Evolutionary conservation across 2,113 vertebrate genomes (phyloP), one percentile per base, ranked within the genome.

Genomic region (Guaruba guarouba): DNA sequence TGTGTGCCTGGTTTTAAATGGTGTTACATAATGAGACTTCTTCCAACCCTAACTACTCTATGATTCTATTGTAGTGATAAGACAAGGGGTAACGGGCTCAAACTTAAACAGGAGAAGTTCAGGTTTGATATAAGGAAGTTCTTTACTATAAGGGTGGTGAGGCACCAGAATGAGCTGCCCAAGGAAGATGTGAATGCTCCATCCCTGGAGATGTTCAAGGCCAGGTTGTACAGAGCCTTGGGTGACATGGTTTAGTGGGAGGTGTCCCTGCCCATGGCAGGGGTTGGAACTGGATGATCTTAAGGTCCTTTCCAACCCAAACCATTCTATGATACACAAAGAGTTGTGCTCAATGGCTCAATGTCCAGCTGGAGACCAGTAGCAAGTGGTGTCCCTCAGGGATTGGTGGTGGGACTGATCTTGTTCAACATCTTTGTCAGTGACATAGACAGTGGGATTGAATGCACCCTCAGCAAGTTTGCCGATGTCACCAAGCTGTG

Each of bases 21-120:
- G 28, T 35, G 43, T 51, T 37, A 9, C 4, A 0, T 48, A 41
- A 49, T 0, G 0, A 74, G 43, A 27, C 9, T 79, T 28, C 31
- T 59, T n/a, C 33, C 55, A 59, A 59, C 55, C 33, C 55, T 57
- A n/a, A n/a, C 55, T 57, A 23, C 55, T 57, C 20, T n/a, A 15
- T 59, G 55, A n/a, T 59, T 59, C 33, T n/a, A 14, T n/a, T 59
- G 33, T n/a, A 59, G 20, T 59, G 33, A n/a, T 23, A 59, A 20
- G 13, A 23, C 55, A 59, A n/a, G 13, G 55, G 33, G 55, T 59
- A 22, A 59, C 13, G 4, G 33, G 55, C 13, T n/a, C 55, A 59
- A n/a, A 59, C 55, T 59, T 59, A 22, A 59, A 59, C 13, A 33
- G 31, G 55, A 8, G 13, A n/a, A n/a, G 55, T n/a, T 59, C 33